Percentiles rank a stretch among this genome's conserved stretches.
phyloP scores from a whole-genome alignment of 2,888 invertebrate species.

The Hirtodrosophila confusa region DNA sequence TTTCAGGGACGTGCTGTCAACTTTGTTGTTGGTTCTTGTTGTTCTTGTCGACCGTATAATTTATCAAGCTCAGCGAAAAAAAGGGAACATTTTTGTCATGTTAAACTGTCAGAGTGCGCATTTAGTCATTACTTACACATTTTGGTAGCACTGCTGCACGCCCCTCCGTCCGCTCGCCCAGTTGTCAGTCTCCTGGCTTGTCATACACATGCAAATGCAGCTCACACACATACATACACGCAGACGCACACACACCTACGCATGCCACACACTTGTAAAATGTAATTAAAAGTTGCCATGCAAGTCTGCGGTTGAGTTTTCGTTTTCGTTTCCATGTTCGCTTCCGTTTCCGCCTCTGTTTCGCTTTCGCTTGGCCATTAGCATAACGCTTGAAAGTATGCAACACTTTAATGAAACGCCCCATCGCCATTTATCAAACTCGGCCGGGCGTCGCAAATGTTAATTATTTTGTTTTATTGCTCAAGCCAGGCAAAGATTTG shows the following conservation, averaged over 20 bases:
- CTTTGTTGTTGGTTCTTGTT: conserved; percentile 36
- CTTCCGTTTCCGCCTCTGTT: conserved; percentile 33
- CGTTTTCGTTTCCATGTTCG: conserved; percentile 41
- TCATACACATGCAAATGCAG: conserved; percentile 64
- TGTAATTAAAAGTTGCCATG: conserved; percentile 76
- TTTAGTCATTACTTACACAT: conserved; percentile 81
- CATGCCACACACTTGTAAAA: conserved; percentile 48
- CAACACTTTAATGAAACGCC: conserved; percentile 61
- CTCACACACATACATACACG: conserved; percentile 9
- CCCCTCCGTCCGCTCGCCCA: neutral
- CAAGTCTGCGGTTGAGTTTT: conserved; percentile 71
- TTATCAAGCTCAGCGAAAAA: conserved; percentile 75
- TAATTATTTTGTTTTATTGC: conserved; percentile 76
- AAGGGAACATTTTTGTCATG: conserved; percentile 79
- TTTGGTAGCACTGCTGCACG: conserved; percentile 41
- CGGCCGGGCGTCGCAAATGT: conserved; percentile 55
- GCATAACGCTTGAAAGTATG: conserved; percentile 71
- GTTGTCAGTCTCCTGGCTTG: conserved; percentile 49
- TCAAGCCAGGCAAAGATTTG: conserved; percentile 20
- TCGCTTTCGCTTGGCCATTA: conserved; percentile 50
- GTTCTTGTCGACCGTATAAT: conserved; percentile 60
- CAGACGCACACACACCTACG: conserved; percentile 10
- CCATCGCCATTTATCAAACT: conserved; percentile 69
- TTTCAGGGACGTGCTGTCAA: conserved; percentile 38
- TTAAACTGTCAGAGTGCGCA: conserved; percentile 81